A percentile compares a stretch with the other conserved stretches of the same genome.
Evolutionary conservation across 2,797 vertebrate species (phyloP).

Genomic region (Parauchenoglanis punctatus): DNA sequence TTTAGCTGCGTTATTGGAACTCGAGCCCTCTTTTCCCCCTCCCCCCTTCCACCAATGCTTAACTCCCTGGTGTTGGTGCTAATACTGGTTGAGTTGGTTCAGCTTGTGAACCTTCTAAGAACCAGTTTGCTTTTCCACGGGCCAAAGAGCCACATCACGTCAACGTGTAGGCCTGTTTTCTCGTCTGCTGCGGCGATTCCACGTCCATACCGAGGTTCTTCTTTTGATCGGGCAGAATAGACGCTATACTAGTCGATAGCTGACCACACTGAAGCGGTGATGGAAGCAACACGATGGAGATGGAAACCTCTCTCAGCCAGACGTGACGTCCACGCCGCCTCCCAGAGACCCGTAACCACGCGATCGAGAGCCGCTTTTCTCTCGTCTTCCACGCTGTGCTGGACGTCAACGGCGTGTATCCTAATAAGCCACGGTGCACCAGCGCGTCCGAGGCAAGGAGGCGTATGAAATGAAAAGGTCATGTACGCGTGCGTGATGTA

Average conservation of each 20-base stretch:
- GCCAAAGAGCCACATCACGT: too few species aligned
- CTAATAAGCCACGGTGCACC: conserved; percentile 19
- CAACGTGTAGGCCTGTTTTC: too few species aligned
- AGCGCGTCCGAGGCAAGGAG: not conserved
- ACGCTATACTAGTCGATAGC: not conserved
- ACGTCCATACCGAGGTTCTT: too few species aligned
- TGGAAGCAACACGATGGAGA: not conserved
- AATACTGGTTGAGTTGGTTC: too few species aligned
- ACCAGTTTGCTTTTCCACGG: too few species aligned
- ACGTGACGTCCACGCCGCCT: conserved; percentile 34
- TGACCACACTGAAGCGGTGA: conserved; percentile 49
- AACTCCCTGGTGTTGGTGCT: too few species aligned
- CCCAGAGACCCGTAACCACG: conserved; percentile 32
- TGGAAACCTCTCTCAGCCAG: conserved; percentile 54
- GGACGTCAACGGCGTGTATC: not conserved
- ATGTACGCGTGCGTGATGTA: conserved; percentile 19
- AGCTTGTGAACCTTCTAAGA: too few species aligned
- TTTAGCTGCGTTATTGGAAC: too few species aligned
- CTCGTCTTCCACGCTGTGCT: not conserved
- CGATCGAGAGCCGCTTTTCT: conserved; percentile 31
- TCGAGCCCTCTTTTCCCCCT: too few species aligned
- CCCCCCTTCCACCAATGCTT: too few species aligned
- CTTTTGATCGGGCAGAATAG: too few species aligned
- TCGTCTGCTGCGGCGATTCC: too few species aligned
- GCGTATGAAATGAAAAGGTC: conserved; percentile 48